These are phyloP conservation scores for Subanguina moxae DNA, from an alignment of 1,140 invertebrate genomes.

Conservation along the genomic window DNA sequence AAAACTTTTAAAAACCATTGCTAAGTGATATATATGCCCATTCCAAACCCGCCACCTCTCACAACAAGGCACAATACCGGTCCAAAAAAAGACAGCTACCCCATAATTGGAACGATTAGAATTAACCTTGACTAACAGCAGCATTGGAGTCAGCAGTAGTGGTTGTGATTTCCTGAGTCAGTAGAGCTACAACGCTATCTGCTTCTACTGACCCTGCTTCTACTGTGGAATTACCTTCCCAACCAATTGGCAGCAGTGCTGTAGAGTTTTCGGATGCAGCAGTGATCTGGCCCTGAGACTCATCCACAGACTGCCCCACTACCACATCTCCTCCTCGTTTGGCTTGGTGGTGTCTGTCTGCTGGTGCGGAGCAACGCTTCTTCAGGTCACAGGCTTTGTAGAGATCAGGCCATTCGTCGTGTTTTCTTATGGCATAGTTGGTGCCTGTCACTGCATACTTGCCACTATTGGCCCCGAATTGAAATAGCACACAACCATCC, in stretches of 20 bases:
- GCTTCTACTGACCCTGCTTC: neutral
- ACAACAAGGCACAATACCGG: no score
- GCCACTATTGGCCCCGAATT: conserved; percentile 46
- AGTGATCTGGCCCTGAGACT: neutral
- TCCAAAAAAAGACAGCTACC: no score
- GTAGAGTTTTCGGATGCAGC: neutral
- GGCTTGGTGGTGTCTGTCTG: neutral
- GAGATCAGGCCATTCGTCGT: conserved; percentile 49
- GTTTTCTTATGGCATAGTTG: conserved; percentile 38
- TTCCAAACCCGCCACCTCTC: no score
- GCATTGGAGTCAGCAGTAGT: neutral
- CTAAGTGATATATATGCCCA: no score
- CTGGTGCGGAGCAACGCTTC: conserved; percentile 23
- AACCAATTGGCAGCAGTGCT: no score
- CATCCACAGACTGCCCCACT: neutral
- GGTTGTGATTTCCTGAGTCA: neutral
- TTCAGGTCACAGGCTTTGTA: conserved; percentile 47
- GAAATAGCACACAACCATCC: conserved; percentile 50
- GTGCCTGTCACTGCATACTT: conserved; percentile 20
- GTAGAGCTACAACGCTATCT: neutral
- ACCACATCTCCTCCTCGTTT: conserved; percentile 3
- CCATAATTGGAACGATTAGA: no score
- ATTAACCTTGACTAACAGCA: no score
- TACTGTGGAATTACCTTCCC: no score
- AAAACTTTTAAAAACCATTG: no score